Percentiles rank a stretch among this genome's conserved stretches.
These are phyloP conservation scores for Adineta ricciae DNA, from an alignment of 2,888 invertebrate genomes.

Conservation along the genomic window DNA sequence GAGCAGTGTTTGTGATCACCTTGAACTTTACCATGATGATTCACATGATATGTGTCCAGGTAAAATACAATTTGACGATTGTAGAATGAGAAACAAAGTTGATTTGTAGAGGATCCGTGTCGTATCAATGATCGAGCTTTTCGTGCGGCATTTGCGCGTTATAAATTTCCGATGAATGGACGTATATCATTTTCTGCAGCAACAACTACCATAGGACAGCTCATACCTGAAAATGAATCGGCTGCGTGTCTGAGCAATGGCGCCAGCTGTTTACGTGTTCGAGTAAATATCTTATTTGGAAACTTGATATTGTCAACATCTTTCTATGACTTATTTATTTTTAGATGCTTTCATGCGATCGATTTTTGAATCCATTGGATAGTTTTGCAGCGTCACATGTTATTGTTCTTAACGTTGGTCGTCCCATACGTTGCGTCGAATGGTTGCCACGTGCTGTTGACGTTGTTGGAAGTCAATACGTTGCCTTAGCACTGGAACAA, in stretches of 20 bases:
- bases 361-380: constrained; percentile 18
- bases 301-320: neutral
- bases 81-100: no score
- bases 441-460: constrained; percentile 20
- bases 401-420: constrained; percentile 10
- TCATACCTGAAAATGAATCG: constrained; percentile 1
- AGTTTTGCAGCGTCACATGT: constrained; percentile 22
- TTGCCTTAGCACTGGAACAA: constrained; percentile 21
- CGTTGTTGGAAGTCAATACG: constrained; percentile 12
- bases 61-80: no score
- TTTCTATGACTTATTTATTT: neutral
- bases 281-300: neutral
- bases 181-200: constrained; percentile 10
- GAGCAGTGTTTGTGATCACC: constrained; percentile 19
- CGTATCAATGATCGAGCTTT: constrained; percentile 14
- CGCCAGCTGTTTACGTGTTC: constrained; percentile 13
- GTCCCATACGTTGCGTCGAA: neutral
- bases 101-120: neutral
- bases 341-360: constrained; percentile 17
- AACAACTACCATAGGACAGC: neutral
- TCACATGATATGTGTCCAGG: constrained; percentile 2
- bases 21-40: constrained; percentile 21
- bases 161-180: constrained; percentile 3
- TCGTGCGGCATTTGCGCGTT: constrained; percentile 14
- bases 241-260: constrained; percentile 17